Percentiles rank a stretch among this genome's conserved stretches.
These are phyloP conservation scores for Hemicordylus capensis DNA, from an alignment of 2,113 vertebrate species.

Conservation along the genomic window DNA sequence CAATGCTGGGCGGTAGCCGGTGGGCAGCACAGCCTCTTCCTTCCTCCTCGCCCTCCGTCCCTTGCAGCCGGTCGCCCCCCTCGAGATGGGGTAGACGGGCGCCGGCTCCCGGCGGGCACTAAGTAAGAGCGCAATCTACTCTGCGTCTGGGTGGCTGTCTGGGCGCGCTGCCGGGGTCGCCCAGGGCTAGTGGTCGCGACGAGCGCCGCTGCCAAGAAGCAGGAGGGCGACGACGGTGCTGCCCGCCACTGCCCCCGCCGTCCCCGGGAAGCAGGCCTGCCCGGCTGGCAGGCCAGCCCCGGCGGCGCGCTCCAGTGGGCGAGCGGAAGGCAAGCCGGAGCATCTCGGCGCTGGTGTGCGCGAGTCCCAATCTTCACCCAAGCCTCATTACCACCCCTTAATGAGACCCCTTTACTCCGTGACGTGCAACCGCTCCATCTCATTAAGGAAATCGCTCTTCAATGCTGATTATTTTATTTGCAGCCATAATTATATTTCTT, in stretches of 20 bases:
- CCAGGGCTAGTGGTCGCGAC: no score
- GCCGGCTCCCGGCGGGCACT: no score
- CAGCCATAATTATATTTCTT: conserved; percentile 99
- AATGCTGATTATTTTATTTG: conserved; percentile 99
- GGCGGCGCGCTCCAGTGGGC: not conserved
- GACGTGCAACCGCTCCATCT: conserved; percentile 96
- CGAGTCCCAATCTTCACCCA: conserved; percentile 81
- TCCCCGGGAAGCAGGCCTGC: not conserved
- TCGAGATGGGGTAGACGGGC: no score
- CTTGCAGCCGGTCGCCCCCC: no score
- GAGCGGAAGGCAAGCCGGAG: not conserved
- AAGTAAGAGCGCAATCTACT: no score
- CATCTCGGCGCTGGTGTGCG: not conserved
- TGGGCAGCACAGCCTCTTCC: not conserved
- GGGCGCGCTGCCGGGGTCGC: no score
- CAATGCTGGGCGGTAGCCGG: no score
- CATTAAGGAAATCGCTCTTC: conserved; percentile 99
- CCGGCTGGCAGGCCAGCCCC: not conserved
- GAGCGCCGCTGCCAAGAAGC: no score
- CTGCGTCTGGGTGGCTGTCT: no score
- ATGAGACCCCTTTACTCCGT: conserved; percentile 98
- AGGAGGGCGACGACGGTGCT: not conserved
- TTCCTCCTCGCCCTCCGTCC: no score
- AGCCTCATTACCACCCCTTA: conserved; percentile 95
- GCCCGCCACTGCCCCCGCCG: not conserved